Evolutionary conservation across 2,797 vertebrate species (phyloP).

Genomic region (Acipenser oxyrinchus): DNA sequence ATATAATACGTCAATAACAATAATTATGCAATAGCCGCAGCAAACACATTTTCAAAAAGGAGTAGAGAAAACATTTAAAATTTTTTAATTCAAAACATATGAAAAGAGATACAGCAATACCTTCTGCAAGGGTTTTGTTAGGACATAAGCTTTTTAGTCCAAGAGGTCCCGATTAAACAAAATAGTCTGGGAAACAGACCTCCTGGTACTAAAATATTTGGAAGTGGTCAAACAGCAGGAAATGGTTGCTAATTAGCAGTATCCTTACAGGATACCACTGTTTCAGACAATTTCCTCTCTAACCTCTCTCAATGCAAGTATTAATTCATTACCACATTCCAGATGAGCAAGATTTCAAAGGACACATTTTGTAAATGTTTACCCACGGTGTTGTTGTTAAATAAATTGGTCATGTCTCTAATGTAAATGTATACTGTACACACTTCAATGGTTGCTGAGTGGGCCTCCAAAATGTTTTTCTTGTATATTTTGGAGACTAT

Average conservation of each 20-base stretch:
- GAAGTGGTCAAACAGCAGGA: conserved; percentile 42
- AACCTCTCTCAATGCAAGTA: conserved; percentile 39
- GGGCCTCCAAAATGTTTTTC: no score
- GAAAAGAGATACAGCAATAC: no score
- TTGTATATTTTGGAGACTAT: no score
- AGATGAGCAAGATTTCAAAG: conserved; percentile 46
- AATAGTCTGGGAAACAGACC: conserved; percentile 22
- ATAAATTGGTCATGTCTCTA: conserved; percentile 10
- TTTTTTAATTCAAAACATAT: not conserved
- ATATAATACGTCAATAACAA: no score
- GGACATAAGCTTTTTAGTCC: conserved; percentile 1
- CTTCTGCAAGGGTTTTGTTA: no score
- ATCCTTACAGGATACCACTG: conserved; percentile 37
- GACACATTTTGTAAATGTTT: conserved; percentile 38
- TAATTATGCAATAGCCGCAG: no score
- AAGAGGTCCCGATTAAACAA: conserved; percentile 15
- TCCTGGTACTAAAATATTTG: conserved; percentile 29
- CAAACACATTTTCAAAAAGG: not conserved
- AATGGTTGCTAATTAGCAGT: conserved; percentile 42
- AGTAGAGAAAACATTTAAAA: not conserved
- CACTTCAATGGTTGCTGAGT: no score
- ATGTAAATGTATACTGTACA: not conserved
- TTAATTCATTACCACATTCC: conserved; percentile 48
- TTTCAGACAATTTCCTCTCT: conserved; percentile 42
- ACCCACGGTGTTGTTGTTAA: conserved; percentile 23